Conservation (phyloP, 2,888 invertebrate species). For the Troides helena region DNA sequence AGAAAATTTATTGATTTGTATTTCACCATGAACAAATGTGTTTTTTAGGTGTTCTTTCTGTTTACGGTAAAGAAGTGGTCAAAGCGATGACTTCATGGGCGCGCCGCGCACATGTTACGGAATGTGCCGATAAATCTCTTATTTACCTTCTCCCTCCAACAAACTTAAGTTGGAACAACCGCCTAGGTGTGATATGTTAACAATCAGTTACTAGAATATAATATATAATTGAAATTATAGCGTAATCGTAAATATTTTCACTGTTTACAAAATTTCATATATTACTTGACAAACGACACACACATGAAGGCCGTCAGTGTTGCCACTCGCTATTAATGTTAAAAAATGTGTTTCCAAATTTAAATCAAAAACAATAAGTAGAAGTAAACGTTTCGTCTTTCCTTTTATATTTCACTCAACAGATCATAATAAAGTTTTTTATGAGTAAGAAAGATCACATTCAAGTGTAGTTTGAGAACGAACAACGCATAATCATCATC, state of each 20-base stretch:
- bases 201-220: background rate
- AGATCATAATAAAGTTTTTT: no score
- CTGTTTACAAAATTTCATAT: constrained; percentile 13
- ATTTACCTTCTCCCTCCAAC: constrained; percentile 1
- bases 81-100: constrained; percentile 33
- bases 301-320: background rate
- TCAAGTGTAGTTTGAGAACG: no score
- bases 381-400: no score
- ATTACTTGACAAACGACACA: background rate
- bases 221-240: constrained; percentile 3
- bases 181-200: background rate
- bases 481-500: no score
- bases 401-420: no score
- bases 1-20: background rate
- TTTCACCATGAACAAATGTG: background rate
- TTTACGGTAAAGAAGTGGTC: background rate
- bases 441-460: no score
- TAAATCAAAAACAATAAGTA: no score
- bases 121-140: constrained; percentile 8
- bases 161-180: background rate
- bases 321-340: background rate
- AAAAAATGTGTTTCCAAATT: background rate
- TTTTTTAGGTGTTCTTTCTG: background rate
- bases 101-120: constrained; percentile 29
- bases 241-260: background rate